These are phyloP conservation scores for Choloepus hoffmanni DNA, from an alignment of 2,113 vertebrate species.

Conservation along the genomic window DNA sequence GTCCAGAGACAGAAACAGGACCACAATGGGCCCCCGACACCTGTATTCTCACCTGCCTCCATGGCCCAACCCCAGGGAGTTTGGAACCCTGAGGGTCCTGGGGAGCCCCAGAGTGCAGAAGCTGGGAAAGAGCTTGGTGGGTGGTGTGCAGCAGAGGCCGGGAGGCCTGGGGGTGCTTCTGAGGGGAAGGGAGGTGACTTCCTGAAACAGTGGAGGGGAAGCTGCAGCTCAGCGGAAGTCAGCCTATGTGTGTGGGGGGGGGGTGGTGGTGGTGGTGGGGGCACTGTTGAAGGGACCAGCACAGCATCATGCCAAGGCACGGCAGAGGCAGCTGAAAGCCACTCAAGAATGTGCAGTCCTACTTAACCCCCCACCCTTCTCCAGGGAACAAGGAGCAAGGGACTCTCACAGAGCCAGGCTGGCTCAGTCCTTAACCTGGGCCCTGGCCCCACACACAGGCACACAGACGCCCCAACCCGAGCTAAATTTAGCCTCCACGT, in stretches of 20 bases:
- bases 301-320: background rate
- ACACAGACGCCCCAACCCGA: background rate
- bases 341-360: background rate
- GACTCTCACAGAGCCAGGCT: background rate
- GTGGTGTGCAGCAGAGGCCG: slow-evolving; percentile 31
- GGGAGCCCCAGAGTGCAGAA: slow-evolving; percentile 11
- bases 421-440: slow-evolving; percentile 19
- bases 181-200: slow-evolving; percentile 74
- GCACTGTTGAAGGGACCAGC: slow-evolving; percentile 8
- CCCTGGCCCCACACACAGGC: slow-evolving; percentile 1
- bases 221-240: slow-evolving; percentile 73
- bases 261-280: background rate
- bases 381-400: background rate
- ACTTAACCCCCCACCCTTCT: background rate
- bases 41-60: slow-evolving; percentile 72
- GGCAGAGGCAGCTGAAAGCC: background rate
- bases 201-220: slow-evolving; percentile 77
- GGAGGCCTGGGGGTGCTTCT: slow-evolving; percentile 50
- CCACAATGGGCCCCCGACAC: background rate
- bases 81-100: slow-evolving; percentile 15
- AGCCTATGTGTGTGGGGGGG: slow-evolving; percentile 59
- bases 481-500: slow-evolving; percentile 76
- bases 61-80: slow-evolving; percentile 30
- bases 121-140: slow-evolving; percentile 51
- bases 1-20: background rate